Evolutionary conservation across 2,888 invertebrate genomes (phyloP).

Genomic region (Salticus scenicus): DNA sequence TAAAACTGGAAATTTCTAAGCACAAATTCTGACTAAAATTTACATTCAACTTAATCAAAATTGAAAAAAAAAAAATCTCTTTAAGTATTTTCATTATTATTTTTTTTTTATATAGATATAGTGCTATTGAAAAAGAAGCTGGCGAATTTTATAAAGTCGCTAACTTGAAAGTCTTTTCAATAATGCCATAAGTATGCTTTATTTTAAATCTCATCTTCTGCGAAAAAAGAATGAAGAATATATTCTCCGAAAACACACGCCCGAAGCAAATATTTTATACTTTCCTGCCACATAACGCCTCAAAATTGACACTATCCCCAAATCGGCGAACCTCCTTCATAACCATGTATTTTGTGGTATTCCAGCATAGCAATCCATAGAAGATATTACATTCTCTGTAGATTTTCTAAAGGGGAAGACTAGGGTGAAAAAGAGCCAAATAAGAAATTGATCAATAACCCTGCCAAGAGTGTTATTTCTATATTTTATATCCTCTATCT

Average conservation of each 20-base stretch:
- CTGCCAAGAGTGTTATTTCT: constrained; percentile 56
- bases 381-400: constrained; percentile 49
- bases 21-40: too few species aligned
- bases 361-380: constrained; percentile 5
- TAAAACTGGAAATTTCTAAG: too few species aligned
- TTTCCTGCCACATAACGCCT: not conserved
- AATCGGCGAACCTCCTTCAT: constrained; percentile 29
- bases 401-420: constrained; percentile 25
- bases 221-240: not conserved
- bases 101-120: too few species aligned
- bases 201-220: too few species aligned
- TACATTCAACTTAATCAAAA: too few species aligned
- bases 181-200: too few species aligned
- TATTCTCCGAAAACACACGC: not conserved
- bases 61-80: too few species aligned
- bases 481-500: constrained; percentile 55
- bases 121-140: too few species aligned
- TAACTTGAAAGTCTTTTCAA: too few species aligned
- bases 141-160: too few species aligned
- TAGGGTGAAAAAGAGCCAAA: constrained; percentile 44
- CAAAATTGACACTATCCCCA: constrained; percentile 31
- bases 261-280: not conserved
- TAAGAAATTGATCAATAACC: constrained; percentile 62
- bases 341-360: constrained; percentile 30
- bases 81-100: too few species aligned